These are phyloP conservation scores for Stomatorhinus ivindoensis DNA, from an alignment of 2,113 vertebrate species.

Conservation along the genomic window DNA sequence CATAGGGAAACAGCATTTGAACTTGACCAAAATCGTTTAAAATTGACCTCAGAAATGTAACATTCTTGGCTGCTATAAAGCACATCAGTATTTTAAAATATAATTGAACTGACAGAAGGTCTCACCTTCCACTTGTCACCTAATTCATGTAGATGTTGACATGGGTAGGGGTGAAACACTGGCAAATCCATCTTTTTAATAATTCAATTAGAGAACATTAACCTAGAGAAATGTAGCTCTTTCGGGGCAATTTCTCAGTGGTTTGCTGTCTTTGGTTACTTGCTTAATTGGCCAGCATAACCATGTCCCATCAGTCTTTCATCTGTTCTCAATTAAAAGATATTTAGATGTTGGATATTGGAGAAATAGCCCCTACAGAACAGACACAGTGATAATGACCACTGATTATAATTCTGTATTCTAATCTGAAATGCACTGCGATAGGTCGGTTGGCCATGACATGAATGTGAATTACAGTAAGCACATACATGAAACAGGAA, in stretches of 20 bases:
- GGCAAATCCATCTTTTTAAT: not conserved
- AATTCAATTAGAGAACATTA: slow-evolving; percentile 19
- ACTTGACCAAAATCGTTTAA: not conserved
- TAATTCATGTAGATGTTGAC: not conserved
- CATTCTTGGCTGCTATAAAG: not conserved
- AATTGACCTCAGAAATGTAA: not conserved
- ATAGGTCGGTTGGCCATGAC: not conserved
- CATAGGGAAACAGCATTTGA: not conserved
- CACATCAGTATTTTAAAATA: not conserved
- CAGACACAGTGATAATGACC: slow-evolving; percentile 11
- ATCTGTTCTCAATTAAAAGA: slow-evolving; percentile 23
- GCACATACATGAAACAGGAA: not conserved
- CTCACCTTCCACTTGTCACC: not conserved
- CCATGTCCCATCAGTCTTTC: slow-evolving; percentile 12
- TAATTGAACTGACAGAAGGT: not conserved
- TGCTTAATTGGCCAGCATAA: slow-evolving; percentile 17
- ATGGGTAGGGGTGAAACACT: not conserved
- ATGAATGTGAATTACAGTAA: slow-evolving; percentile 11
- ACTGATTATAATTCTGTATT: slow-evolving; percentile 15
- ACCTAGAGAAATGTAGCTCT: slow-evolving; percentile 11
- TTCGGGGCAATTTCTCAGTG: slow-evolving; percentile 13
- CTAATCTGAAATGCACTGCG: slow-evolving; percentile 6
- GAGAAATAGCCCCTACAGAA: not conserved
- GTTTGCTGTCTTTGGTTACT: slow-evolving; percentile 13
- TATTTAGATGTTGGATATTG: slow-evolving; percentile 10